Evolutionary conservation across 1,140 invertebrate genomes (phyloP).

Genomic region (Harpegnathos saltator): DNA sequence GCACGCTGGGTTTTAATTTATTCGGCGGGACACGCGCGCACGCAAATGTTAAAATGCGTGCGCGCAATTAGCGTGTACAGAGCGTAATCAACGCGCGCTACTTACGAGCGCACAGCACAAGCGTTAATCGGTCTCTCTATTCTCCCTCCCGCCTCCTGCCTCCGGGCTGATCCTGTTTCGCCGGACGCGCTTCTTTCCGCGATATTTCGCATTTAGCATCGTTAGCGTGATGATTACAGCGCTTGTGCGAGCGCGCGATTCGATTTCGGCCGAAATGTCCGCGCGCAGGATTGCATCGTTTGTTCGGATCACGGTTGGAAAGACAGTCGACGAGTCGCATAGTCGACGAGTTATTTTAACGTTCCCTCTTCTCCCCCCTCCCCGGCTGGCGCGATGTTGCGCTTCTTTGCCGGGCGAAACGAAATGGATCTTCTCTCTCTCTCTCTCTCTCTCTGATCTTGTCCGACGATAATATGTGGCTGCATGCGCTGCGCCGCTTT

Average conservation of each 20-base stretch:
- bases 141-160: too few species aligned
- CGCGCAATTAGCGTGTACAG: conserved; percentile 32
- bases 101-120: conserved; percentile 41
- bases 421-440: conserved; percentile 13
- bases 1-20: conserved; percentile 27
- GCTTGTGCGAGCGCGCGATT: conserved; percentile 36
- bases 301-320: conserved; percentile 34
- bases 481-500: too few species aligned
- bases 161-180: conserved; percentile 6
- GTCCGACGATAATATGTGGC: not conserved
- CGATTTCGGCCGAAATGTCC: conserved; percentile 22
- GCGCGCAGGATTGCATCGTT: conserved; percentile 22
- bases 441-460: too few species aligned
- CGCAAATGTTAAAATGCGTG: conserved; percentile 15
- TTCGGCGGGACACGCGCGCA: conserved; percentile 12
- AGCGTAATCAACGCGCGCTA: conserved; percentile 52
- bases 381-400: too few species aligned
- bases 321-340: too few species aligned
- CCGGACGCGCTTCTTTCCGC: conserved; percentile 32
- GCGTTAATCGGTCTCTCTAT: conserved; percentile 49
- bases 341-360: too few species aligned
- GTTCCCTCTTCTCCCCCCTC: too few species aligned
- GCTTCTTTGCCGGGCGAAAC: too few species aligned
- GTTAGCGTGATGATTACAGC: conserved; percentile 50
- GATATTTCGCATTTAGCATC: conserved; percentile 57